Evolutionary conservation across 2,888 invertebrate genomes (phyloP).

Genomic region (Agelastica alni): DNA sequence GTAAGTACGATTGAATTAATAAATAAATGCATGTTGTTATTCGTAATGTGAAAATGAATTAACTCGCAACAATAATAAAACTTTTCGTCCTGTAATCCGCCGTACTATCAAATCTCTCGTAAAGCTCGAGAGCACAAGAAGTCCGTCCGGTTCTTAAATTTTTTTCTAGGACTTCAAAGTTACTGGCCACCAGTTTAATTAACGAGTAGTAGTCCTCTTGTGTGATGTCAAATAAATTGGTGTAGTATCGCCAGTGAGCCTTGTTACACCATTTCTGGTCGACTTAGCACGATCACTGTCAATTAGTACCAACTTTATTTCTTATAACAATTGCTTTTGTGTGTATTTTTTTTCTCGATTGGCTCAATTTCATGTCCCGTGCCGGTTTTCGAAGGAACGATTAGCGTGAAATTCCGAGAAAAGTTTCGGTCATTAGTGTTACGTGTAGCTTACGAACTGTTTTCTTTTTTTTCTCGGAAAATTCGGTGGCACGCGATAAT

Average conservation of each 20-base stretch:
- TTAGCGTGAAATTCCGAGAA: slow-evolving; percentile 30
- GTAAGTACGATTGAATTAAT: too few relatives aligned
- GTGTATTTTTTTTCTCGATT: slow-evolving; percentile 42
- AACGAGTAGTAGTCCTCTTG: slow-evolving; percentile 26
- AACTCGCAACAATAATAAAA: too few relatives aligned
- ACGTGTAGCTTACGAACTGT: slow-evolving; percentile 3
- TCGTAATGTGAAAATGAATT: too few relatives aligned
- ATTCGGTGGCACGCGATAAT: slow-evolving; percentile 9
- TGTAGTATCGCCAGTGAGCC: slow-evolving; percentile 32
- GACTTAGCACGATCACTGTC: slow-evolving; percentile 50
- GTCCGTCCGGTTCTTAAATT: slow-evolving; percentile 1
- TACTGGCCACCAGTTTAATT: slow-evolving; percentile 31
- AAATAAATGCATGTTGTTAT: too few relatives aligned
- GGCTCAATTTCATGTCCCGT: slow-evolving; percentile 42
- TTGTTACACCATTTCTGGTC: slow-evolving; percentile 45
- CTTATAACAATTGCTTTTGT: slow-evolving; percentile 47
- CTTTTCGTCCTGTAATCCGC: too few relatives aligned
- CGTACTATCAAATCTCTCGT: background rate
- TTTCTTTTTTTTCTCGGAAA: slow-evolving; percentile 10
- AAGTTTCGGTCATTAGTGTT: slow-evolving; percentile 36
- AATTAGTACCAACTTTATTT: slow-evolving; percentile 48
- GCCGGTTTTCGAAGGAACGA: slow-evolving; percentile 35
- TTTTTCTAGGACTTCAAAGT: slow-evolving; percentile 24
- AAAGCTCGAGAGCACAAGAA: background rate
- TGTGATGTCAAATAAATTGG: slow-evolving; percentile 31